phyloP scores from a whole-genome alignment of 2,113 vertebrate species.

The Centropus bengalensis region DNA sequence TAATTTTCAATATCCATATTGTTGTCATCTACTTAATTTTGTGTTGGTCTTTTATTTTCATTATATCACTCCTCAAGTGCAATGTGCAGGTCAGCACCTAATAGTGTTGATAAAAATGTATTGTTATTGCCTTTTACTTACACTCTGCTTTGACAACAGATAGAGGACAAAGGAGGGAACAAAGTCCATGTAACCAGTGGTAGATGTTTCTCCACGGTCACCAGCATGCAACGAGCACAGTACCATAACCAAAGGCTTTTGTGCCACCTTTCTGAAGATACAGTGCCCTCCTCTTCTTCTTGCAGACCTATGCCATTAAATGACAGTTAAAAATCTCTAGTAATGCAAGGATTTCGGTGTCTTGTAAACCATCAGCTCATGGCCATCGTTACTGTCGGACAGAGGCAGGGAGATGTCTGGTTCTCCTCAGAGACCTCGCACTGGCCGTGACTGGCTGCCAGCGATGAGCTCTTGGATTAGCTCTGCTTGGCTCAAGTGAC shows the following conservation, averaged over 20 bases:
- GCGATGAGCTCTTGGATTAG: background rate
- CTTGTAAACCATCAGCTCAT: background rate
- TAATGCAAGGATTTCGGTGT: background rate
- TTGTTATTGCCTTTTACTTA: background rate
- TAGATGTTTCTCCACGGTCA: background rate
- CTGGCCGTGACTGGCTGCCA: background rate
- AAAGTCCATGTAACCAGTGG: background rate
- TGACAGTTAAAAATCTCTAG: background rate
- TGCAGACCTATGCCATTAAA: background rate
- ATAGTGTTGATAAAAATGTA: background rate
- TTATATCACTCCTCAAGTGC: background rate
- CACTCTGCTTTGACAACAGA: background rate
- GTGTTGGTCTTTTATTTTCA: background rate
- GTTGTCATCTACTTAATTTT: background rate
- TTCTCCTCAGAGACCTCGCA: background rate
- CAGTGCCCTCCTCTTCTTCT: background rate
- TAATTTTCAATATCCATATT: background rate
- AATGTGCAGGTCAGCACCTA: background rate
- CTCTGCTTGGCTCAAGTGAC: conserved; percentile 23
- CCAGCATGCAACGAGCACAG: rapidly evolving
- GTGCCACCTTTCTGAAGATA: background rate
- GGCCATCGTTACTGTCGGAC: background rate
- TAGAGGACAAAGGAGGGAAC: background rate
- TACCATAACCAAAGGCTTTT: background rate
- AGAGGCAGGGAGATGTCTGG: background rate